A percentile compares a stretch with the other conserved stretches of the same genome.
Conservation (phyloP, 2,888 invertebrate species). For the Lacanobia oleracea region DNA sequence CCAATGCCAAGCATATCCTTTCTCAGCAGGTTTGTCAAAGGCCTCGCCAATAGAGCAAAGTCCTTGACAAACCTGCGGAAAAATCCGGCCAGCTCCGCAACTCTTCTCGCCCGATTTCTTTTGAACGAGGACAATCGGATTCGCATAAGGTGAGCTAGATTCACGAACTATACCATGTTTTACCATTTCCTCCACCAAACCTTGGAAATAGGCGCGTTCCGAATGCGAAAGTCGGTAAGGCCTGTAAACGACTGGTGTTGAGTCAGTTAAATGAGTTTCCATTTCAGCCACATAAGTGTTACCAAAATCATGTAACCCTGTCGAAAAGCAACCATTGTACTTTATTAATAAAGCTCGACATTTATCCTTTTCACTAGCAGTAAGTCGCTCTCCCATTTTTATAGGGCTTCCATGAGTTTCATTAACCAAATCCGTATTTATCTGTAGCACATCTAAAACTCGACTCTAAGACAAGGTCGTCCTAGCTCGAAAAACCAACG, state of each 20-base stretch:
- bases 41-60: not conserved
- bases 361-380: too few relatives aligned
- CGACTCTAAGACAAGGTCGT: too few relatives aligned
- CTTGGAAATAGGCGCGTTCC: not conserved
- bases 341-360: too few relatives aligned
- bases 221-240: not conserved
- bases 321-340: not conserved
- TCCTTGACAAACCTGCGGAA: not conserved
- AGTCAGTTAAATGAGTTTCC: not conserved
- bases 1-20: too few relatives aligned
- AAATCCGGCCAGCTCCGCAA: not conserved
- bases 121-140: not conserved
- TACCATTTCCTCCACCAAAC: not conserved
- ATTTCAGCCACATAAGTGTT: too few relatives aligned
- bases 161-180: not conserved
- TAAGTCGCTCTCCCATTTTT: too few relatives aligned
- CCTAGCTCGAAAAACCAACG: too few relatives aligned
- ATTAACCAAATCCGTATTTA: too few relatives aligned
- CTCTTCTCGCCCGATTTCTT: not conserved
- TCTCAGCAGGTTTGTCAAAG: too few relatives aligned
- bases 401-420: too few relatives aligned
- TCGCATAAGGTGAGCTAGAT: not conserved
- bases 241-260: not conserved
- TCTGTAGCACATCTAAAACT: too few relatives aligned
- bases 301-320: not conserved